A percentile compares a stretch with the other conserved stretches of the same genome.
phyloP scores from a whole-genome alignment of 2,113 vertebrate genomes.

The Procavia capensis region DNA sequence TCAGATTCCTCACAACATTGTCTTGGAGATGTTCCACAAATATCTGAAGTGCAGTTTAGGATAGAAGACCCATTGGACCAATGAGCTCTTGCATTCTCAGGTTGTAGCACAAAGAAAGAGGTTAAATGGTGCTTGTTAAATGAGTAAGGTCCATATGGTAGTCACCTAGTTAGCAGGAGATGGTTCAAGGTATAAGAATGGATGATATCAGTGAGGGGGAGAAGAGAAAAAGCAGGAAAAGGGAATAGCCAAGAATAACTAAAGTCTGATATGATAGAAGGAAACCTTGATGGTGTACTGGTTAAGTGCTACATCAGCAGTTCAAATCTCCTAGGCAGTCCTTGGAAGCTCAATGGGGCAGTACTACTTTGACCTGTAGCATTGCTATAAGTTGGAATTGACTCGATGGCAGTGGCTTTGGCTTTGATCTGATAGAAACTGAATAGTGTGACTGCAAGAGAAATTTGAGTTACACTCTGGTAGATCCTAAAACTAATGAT shows the following conservation, averaged over 20 bases:
- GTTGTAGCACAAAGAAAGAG: not conserved
- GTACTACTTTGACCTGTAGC: too few relatives aligned
- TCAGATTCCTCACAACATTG: not conserved
- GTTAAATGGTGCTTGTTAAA: not conserved
- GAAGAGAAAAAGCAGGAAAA: not conserved
- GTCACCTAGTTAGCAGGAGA: not conserved
- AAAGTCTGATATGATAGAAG: conserved; percentile 32
- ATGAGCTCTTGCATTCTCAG: not conserved
- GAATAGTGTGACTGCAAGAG: not conserved
- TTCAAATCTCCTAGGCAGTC: too few relatives aligned
- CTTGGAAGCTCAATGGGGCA: too few relatives aligned
- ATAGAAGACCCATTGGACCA: not conserved
- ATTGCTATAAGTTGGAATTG: too few relatives aligned
- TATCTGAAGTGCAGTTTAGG: not conserved
- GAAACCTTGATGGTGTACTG: too few relatives aligned
- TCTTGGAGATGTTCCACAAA: conserved; percentile 1
- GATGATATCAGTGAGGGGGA: not conserved
- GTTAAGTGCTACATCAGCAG: too few relatives aligned
- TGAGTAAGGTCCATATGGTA: not conserved
- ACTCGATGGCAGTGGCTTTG: too few relatives aligned
- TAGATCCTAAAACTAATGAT: not conserved
- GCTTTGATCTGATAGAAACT: conserved; percentile 45
- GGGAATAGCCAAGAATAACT: not conserved
- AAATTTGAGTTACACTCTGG: not conserved
- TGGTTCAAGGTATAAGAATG: not conserved